Evolutionary conservation across 2,888 invertebrate species (phyloP).

Genomic region (Nezara viridula): DNA sequence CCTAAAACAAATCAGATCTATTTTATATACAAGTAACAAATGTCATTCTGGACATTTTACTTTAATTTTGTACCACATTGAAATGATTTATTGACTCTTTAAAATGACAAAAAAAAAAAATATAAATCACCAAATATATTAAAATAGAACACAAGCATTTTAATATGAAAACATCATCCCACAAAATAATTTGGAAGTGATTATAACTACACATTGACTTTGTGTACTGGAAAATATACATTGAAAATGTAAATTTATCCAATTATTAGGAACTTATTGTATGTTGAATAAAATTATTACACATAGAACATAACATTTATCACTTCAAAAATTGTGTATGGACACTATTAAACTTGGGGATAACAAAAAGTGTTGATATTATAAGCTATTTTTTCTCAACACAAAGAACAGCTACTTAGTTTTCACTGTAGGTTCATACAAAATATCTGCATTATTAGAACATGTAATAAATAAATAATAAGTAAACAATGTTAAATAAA

Average conservation of each 20-base stretch:
- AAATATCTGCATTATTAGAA: too few species aligned
- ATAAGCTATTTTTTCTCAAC: not conserved
- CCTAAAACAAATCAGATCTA: slow-evolving; percentile 66
- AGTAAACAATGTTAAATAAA: not conserved
- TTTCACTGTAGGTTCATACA: too few species aligned
- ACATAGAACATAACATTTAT: not conserved
- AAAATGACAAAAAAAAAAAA: not conserved
- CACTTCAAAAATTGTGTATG: not conserved
- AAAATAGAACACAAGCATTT: not conserved
- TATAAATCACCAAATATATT: not conserved
- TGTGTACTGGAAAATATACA: not conserved
- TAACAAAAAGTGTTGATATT: too few species aligned
- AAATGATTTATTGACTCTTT: not conserved
- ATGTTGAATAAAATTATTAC: not conserved
- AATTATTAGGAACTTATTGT: not conserved
- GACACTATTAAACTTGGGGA: too few species aligned
- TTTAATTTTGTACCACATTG: not conserved
- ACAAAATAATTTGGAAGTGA: not conserved
- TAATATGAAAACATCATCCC: not conserved
- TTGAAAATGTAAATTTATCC: not conserved
- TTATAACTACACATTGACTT: not conserved
- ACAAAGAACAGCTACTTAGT: too few species aligned
- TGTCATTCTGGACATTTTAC: not conserved
- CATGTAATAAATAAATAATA: too few species aligned
- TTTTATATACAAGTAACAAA: not conserved